Evolutionary conservation across 1,140 invertebrate genomes (phyloP), one percentile per base, ranked within the genome.

Genomic region (Trigoniulus corallinus): DNA sequence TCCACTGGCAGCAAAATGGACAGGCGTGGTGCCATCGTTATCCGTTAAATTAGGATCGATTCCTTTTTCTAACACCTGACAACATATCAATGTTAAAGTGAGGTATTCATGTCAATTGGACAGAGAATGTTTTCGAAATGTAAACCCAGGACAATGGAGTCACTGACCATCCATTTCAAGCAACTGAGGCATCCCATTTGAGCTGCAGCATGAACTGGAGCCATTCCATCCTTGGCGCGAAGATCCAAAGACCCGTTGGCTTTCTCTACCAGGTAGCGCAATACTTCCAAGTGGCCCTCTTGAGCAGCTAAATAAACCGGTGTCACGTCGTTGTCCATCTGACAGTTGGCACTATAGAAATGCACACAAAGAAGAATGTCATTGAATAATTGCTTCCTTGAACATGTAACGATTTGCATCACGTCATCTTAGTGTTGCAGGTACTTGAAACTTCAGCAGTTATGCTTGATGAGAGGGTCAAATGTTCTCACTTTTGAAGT

Each of bases 321-420:
- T 12, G 84, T 88, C 49, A 85, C 83, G 64, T 86, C 84, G 67
- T 87, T 88, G 66, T 85, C 82, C 81, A 88, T 86, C 63, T 86
- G 83, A 54, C 81, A 79, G 68, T 88, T 87, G 51, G 84, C 82
- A 69, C 82, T 85, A 49, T 1, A 48, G 47, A 47, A 57, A 39
- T 45, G 15, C 34, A 40, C 15, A 49, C 12, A 47, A 52, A 20
- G 2, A 25, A n/a, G n/a, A n/a, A n/a, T n/a, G n/a, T 43, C 20
- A 48, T 15, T n/a, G n/a, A n/a, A n/a, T n/a, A n/a, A n/a, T n/a
- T n/a, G n/a, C n/a, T n/a, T n/a, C n/a, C n/a, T n/a, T n/a, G n/a
- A n/a, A n/a, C n/a, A n/a, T n/a, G n/a, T n/a, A n/a, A n/a, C n/a
- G n/a, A n/a, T n/a, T n/a, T n/a, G n/a, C n/a, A n/a, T n/a, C n/a